Evolutionary conservation across 2,797 vertebrate species (phyloP).

Genomic region (Rhyacichthys aspro): DNA sequence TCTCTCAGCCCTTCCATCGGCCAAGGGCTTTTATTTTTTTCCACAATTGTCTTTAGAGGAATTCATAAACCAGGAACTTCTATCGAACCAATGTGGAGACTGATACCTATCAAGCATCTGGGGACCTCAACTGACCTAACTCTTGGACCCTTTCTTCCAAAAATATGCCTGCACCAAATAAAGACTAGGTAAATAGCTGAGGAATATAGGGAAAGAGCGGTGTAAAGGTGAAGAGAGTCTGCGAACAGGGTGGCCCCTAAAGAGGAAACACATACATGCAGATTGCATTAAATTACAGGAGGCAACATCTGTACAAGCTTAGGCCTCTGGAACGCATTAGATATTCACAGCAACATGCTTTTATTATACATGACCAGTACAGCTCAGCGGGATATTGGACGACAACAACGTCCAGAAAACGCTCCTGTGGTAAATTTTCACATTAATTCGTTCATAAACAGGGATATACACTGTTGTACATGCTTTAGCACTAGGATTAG

Average conservation of each 20-base stretch:
- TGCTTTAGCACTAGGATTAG: neutral
- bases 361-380: slow-evolving; percentile 42
- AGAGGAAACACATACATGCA: slow-evolving; percentile 68
- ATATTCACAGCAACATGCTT: slow-evolving; percentile 31
- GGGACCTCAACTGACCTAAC: slow-evolving; percentile 49
- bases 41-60: slow-evolving; percentile 61
- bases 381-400: slow-evolving; percentile 36
- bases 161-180: slow-evolving; percentile 23
- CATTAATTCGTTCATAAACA: neutral
- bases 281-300: slow-evolving; percentile 73
- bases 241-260: slow-evolving; percentile 62
- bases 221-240: slow-evolving; percentile 32
- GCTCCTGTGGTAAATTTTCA: slow-evolving; percentile 14
- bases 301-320: slow-evolving; percentile 72
- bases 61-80: slow-evolving; percentile 56
- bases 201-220: slow-evolving; percentile 13
- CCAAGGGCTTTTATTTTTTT: slow-evolving; percentile 64
- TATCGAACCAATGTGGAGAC: slow-evolving; percentile 50
- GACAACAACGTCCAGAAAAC: slow-evolving; percentile 44
- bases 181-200: slow-evolving; percentile 17
- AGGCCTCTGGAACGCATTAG: slow-evolving; percentile 70
- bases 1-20: slow-evolving; percentile 56
- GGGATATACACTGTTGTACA: neutral
- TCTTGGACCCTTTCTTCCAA: neutral
- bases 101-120: slow-evolving; percentile 54